phyloP scores from a whole-genome alignment of 1,140 invertebrate species.

The Diabrotica virgifera region DNA sequence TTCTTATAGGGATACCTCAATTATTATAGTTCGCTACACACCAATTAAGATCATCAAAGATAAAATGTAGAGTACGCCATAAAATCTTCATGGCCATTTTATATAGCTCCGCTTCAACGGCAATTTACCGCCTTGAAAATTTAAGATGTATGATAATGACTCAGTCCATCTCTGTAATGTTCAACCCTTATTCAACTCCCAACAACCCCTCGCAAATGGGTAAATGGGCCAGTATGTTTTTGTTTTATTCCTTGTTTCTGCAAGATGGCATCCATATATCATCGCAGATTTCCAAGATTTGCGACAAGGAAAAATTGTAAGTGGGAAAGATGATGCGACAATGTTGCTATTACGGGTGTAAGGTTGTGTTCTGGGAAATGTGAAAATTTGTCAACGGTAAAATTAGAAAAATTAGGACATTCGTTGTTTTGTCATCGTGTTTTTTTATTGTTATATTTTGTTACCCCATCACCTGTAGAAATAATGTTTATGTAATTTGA shows the following conservation, averaged over 20 bases:
- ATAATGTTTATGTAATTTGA: no score
- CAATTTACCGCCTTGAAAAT: no score
- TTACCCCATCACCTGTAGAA: no score
- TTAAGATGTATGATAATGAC: background rate
- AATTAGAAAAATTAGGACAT: slow-evolving; percentile 1
- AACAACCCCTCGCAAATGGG: background rate
- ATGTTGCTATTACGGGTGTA: background rate
- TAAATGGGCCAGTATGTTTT: slow-evolving; percentile 2
- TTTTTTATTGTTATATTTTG: no score
- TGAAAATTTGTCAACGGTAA: background rate
- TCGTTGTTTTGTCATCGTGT: background rate
- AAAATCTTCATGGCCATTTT: no score
- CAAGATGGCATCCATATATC: background rate
- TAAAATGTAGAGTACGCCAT: no score
- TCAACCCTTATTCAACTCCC: background rate
- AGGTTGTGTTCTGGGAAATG: background rate
- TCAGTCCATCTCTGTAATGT: slow-evolving; percentile 2
- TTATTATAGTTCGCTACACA: no score
- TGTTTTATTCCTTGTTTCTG: background rate
- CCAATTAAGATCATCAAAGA: no score
- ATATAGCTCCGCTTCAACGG: no score
- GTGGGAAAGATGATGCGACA: background rate
- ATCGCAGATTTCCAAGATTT: slow-evolving; percentile 1
- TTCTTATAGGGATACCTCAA: no score
- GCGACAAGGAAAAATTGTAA: background rate